Base-by-base conservation (phyloP, 2,113 vertebrate species). In the Leuciscus idus region DNA sequence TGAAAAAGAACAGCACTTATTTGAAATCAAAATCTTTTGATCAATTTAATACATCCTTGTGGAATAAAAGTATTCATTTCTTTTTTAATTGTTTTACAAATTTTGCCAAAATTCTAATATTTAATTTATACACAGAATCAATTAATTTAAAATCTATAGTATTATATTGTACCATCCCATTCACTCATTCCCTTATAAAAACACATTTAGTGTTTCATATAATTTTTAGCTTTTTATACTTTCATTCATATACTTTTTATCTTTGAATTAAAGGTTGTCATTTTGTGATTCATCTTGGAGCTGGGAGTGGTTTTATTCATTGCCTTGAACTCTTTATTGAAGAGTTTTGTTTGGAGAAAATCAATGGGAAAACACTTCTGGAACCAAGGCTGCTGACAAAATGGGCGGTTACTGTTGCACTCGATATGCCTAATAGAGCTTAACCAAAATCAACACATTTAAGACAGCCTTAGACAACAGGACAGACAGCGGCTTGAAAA, bases 391-490 rank as follows among this genome's bases (percentile, higher is more conserved):
- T 77, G 8, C 15, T 77, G 48, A 52, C 17, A 55, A 77, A 77
- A 52, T 77, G 75, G 75, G 75, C 2, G 28, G 13, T 30, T 77
- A 77, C 50, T 33, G 28, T 57, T 55, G 50, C 15, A 9, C 75
- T 77, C 28, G 28, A 77, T 52, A 33, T 26, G 50, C 26, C 28
- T 26, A 77, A 11, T 50, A 21, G 50, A 77, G 15, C 50, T 55
- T 77, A 55, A 21, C 55, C 28, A 77, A 77, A 55, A 11, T 77
- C 75, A 77, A 55, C 75, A 77, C 50, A 33, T 33, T 77, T 21
- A 77, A 77, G 26, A 77, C 17, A 55, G 28, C 46, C 46, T 52
- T 26, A 30, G 39, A 72, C 50, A 17, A 9, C n/a, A 77, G 46
- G 26, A 52, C 74, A 55, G 7, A 52, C 74, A 30, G 15, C 3